Evolutionary conservation across 2,797 vertebrate species (phyloP).

Genomic region (Sebastes baramenuke): DNA sequence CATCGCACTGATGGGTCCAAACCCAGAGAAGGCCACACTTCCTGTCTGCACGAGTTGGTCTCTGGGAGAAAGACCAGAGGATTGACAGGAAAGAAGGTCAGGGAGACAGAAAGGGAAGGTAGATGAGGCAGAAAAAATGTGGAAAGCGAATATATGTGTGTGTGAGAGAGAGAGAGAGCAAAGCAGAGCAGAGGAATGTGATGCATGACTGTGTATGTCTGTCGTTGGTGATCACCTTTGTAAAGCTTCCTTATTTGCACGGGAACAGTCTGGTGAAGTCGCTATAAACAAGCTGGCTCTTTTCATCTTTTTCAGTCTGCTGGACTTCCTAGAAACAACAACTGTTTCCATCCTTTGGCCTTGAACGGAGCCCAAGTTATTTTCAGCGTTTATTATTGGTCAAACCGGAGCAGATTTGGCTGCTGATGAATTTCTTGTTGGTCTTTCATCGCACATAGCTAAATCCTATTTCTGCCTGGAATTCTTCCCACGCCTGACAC

Average conservation of each 20-base stretch:
- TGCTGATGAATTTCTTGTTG: background rate
- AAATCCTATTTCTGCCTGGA: background rate
- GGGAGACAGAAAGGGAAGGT: constrained; percentile 29
- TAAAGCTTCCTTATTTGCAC: background rate
- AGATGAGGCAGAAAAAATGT: constrained; percentile 34
- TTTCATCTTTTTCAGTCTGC: constrained; percentile 20
- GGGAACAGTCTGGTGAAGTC: constrained; percentile 7
- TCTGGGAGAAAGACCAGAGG: constrained; percentile 60
- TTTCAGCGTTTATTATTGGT: constrained; percentile 10
- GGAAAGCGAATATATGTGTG: background rate
- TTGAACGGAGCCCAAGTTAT: constrained; percentile 5
- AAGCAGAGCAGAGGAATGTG: constrained; percentile 28
- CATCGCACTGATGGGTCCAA: constrained; percentile 59
- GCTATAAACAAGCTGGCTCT: constrained; percentile 24
- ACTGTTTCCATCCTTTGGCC: background rate
- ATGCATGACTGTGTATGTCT: constrained; percentile 8
- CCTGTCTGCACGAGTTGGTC: constrained; percentile 58
- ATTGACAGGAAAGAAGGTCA: constrained; percentile 46
- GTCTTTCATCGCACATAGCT: background rate
- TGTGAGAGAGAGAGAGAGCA: background rate
- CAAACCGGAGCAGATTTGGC: constrained; percentile 7
- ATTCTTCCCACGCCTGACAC: background rate
- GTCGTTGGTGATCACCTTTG: background rate
- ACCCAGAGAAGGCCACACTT: constrained; percentile 66
- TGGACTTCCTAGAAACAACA: constrained; percentile 24